Evolutionary conservation across 2,888 invertebrate species (phyloP), one percentile per base, ranked within the genome.

Genomic region (Epistrophella euchroma): DNA sequence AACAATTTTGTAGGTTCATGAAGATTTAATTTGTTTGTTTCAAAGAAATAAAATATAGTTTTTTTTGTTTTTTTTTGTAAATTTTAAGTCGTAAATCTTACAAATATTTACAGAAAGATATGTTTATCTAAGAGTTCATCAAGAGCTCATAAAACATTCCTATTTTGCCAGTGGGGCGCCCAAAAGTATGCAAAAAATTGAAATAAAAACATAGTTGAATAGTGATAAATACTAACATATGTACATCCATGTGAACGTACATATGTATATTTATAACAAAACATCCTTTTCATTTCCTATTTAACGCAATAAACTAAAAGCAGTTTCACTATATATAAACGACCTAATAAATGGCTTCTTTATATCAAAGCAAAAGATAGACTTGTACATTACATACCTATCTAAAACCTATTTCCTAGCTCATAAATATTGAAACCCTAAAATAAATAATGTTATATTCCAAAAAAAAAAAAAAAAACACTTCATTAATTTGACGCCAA

Each of bases 381-480:
- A 32, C 45, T 28, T 64, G 45, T 64, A 45, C 45, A 43, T 43
- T n/a, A 25, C 5, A 13, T 0, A 10, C 7, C 32, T 32, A 50
- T 22, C 50, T 13, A 22, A 50, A 68, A 32, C 25, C 32, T 50
- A 68, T 52, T 68, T 52, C 4, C 68, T 68, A 25, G 35, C 35
- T 52, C 52, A 68, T 52, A 68, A 35, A 68, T 52, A 68, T 35
- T 68, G 25, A 68, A 52, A 68, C 28, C 50, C 50, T 50, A 50
- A 47, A 47, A 68, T 50, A 68, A 47, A 68, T 68, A 50, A 68
- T 68, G 22, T 35, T 68, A n/a, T 43, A 9, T 40, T 19, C 4
- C 7, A 13, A 6, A 11, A 32, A 9, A 56, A n/a, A 28, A 28
- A 28, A 28, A 19, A 22, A 43, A n/a, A 28, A 25, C 15, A 62